Base-by-base conservation (phyloP, 2,113 vertebrate genomes). In the Spea multiplicata region DNA sequence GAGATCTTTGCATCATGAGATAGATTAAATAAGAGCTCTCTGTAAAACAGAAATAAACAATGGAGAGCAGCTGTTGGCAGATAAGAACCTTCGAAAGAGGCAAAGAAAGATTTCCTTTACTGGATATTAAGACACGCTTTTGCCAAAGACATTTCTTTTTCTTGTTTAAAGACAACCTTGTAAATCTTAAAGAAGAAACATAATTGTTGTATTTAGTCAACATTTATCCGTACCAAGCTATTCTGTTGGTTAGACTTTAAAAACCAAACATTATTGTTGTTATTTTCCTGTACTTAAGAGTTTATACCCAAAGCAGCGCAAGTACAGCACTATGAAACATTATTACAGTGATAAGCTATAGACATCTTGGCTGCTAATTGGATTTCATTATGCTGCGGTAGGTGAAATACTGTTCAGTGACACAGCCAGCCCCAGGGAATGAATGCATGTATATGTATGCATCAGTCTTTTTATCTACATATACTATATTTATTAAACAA, bases 401-500 rank as follows among this genome's bases (percentile, higher is more conserved):
- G 59, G 55, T 66, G 49, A 66, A 66, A 67, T 73, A 73, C 59
- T 65, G 44, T 49, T 49, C 46, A 10, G 13, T 72, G 49, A 44
- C 70, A 57, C 4, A n/a, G 59, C 10, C n/a, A 13, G 77, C 70
- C 50, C 30, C n/a, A 16, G 69, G 76, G 76, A 55, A 55, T n/a
- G 49, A 50, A 64, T 17, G 57, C 44, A 55, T 72, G 61, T 48
- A 78, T 59, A 73, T 73, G 16, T 48, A 78, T 78, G 49, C 4
- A 9, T 52, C 59, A 30, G 12, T 44, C 59, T 13, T 44, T 48
- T 53, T 46, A 47, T 44, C 61, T 57, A 5, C 44, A n/a, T 70
- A 48, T 77, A 69, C 52, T 14, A 8, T 17, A 79, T 73, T 79
- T 71, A 79, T 79, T 72, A 73, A 55, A 66, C 49, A 79, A 73